A percentile compares a stretch with the other conserved stretches of the same genome.
phyloP scores from a whole-genome alignment of 2,113 vertebrate genomes.

The Lepidothrix coronata region DNA sequence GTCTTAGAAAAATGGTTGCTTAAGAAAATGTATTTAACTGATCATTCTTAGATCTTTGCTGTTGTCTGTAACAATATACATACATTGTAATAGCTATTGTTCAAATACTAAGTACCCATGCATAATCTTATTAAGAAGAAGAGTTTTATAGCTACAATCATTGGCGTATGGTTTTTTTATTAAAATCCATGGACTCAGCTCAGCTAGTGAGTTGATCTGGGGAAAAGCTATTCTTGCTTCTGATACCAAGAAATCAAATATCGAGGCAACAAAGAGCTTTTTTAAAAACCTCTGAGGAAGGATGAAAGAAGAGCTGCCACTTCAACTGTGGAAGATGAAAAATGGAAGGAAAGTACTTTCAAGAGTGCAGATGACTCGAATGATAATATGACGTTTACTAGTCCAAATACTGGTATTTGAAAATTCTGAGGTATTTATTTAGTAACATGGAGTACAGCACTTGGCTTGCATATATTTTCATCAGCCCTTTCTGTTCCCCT shows the following conservation, averaged over 20 bases:
- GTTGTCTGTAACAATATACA: background rate
- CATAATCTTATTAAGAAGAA: background rate
- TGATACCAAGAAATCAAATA: background rate
- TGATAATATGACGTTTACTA: background rate
- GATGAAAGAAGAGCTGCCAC: background rate
- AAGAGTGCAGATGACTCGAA: background rate
- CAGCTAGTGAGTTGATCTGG: background rate
- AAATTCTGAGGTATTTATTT: background rate
- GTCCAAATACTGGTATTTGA: background rate
- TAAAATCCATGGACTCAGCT: background rate
- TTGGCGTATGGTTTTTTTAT: background rate
- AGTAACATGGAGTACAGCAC: background rate
- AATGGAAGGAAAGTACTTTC: background rate
- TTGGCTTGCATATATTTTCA: background rate
- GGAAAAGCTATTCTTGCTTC: background rate
- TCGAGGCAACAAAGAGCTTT: background rate
- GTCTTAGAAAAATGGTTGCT: background rate
- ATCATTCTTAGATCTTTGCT: background rate
- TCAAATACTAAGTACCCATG: background rate
- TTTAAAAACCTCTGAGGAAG: background rate
- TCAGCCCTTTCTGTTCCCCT: background rate
- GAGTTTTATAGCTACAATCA: background rate
- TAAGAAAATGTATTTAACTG: background rate
- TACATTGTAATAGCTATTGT: background rate
- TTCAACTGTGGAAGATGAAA: background rate